Base-by-base conservation (phyloP, 1,140 invertebrate genomes). In the Danaus plexippus region DNA sequence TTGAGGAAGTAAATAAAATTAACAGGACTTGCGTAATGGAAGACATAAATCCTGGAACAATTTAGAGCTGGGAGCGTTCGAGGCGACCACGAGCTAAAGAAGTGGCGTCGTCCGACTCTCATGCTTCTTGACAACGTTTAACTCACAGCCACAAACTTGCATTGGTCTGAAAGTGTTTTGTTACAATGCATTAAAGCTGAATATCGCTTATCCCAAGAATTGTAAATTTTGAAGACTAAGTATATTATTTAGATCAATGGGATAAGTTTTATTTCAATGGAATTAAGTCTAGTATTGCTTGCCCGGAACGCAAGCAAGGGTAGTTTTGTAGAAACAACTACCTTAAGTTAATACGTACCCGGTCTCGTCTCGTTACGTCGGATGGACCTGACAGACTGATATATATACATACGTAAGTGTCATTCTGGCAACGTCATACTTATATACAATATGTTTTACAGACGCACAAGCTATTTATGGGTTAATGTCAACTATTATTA, bases 1-100 rank as follows among this genome's bases (percentile, higher is more conserved):
- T 32, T 32, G 2, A 7, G 4, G 2, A 6, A 32, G 22, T 32
- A 32, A 32, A 32, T 32, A 32, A 32, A 32, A 32, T 32, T 32
- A 32, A 32, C 22, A 32, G 22, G 5, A 32, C 47, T 32, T 50
- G 18, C 64, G 55, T 68, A 66, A 70, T 71, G 65, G 71, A 63
- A 66, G 45, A 66, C 69, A 74, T 74, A 74, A 74, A 74, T 74
- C 69, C 70, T 63, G 63, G 63, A 66, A 69, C 69, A 67, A 74
- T 69, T 66, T 71, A 68, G 66, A 63, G 66, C 64, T 60, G 58
- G 61, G 61, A 59, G 67, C 66, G 63, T 59, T 57, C 50, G 63
- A 65, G 43, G 58, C 58, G 67, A 69, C 70, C 69, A 66, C 61
- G 60, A 59, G 56, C 60, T 66, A 61, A 67, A 69, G 66, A 69